Conservation (phyloP, 1,140 invertebrate genomes). For the Spodoptera litura region DNA sequence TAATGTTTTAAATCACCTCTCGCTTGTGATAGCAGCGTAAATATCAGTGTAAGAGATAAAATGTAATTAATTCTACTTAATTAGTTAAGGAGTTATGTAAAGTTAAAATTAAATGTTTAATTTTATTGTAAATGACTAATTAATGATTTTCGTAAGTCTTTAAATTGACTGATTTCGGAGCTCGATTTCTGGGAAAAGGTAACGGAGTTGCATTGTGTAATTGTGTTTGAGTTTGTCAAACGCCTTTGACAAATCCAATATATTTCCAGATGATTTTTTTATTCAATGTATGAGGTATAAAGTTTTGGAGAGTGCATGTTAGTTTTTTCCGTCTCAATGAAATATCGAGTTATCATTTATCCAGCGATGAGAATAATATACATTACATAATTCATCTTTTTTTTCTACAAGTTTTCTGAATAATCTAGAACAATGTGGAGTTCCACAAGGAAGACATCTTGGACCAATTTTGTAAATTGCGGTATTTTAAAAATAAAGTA, state of each 20-base stretch:
- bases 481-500: too few relatives aligned
- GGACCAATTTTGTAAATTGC: background rate
- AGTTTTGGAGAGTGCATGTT: too few relatives aligned
- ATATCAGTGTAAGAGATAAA: constrained; percentile 13
- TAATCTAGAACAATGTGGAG: background rate
- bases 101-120: constrained; percentile 17
- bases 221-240: background rate
- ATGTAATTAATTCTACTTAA: constrained; percentile 5
- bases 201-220: background rate
- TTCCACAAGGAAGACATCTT: background rate
- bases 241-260: background rate
- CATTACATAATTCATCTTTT: too few relatives aligned
- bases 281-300: too few relatives aligned
- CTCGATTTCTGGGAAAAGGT: constrained; percentile 10
- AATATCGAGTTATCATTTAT: too few relatives aligned
- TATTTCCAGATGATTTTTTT: too few relatives aligned
- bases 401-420: too few relatives aligned
- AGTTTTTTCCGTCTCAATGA: too few relatives aligned
- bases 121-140: constrained; percentile 13
- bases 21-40: constrained; percentile 40
- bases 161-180: constrained; percentile 32
- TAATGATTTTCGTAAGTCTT: constrained; percentile 18
- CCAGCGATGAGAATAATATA: too few relatives aligned
- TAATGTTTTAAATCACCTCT: constrained; percentile 38
- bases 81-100: background rate